Evolutionary conservation across 2,888 invertebrate genomes (phyloP), one percentile per base, ranked within the genome.

Genomic region (Phalera bucephala): DNA sequence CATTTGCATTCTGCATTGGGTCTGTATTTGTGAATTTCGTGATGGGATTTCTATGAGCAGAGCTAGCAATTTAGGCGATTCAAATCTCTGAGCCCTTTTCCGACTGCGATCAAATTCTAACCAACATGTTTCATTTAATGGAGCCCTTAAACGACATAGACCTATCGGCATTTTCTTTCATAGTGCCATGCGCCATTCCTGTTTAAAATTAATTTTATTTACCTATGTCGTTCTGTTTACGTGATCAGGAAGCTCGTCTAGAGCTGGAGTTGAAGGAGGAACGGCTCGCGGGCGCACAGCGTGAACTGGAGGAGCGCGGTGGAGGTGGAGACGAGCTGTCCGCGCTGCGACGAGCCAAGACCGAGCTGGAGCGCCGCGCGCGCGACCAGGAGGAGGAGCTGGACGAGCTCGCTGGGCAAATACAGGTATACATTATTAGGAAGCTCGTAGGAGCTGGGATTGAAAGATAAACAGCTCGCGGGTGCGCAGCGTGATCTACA

Each of bases 371-470:
- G 77, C 91, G 95, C 25, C 94, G 96, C 48, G 88, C 94, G 17
- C 93, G 96, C 45, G 96, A 96, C 70, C 96, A 96, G 83, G 98
- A 98, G 72, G 98, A 99, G 74, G 99, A 99, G 77, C 89, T 99
- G 32, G 99, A 99, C 70, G 99, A 99, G 72, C 92, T 98, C 71
- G 97, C 98, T 2, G 98, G 97, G 2, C 95, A 96, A 84, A 95
- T 96, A 65, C 94, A 93, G 79, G 90, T 89, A 19, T n/a, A n/a
- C n/a, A n/a, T n/a, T n/a, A n/a, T n/a, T n/a, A 97, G 97, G 96
- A 96, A 79, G 92, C 95, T 61, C 94, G 95, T 65, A 85, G 65
- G 98, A 98, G 77, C 90, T 97, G 54, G 97, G 98, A 78, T 89
- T 97, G 67, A 96, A 96, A 79, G 95, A 96, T 61, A 97, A 97